Conservation (phyloP, 2,797 vertebrate genomes). For the Sebastes hopkinsi region DNA sequence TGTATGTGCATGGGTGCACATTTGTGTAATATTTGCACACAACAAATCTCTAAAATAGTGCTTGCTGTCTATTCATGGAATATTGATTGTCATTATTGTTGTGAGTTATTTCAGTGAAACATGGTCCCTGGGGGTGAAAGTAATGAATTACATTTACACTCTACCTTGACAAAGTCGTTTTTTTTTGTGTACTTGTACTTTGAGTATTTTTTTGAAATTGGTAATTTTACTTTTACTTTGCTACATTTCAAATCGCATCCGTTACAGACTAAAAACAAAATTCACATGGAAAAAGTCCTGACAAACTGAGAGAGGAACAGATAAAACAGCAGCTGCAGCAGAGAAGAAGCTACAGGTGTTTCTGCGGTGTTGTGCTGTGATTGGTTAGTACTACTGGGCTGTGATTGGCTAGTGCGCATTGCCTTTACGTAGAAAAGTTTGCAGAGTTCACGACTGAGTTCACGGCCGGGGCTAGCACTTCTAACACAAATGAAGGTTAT, state of each 20-base stretch:
- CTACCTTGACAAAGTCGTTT: neutral
- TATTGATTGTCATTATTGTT: conserved; percentile 83
- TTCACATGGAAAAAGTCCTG: neutral
- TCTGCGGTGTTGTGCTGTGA: no score
- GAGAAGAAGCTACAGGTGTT: neutral
- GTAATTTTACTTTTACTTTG: neutral
- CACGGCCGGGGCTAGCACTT: neutral
- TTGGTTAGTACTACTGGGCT: no score
- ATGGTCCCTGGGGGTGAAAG: conserved; percentile 62
- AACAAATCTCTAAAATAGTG: conserved; percentile 40
- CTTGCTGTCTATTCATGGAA: conserved; percentile 56
- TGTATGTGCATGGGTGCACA: neutral
- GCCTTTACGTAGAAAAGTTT: no score
- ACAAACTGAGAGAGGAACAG: neutral
- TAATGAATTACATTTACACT: neutral
- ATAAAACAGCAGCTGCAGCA: neutral
- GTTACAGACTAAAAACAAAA: neutral
- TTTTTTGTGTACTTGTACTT: neutral
- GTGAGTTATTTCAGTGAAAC: conserved; percentile 60
- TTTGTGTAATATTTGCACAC: conserved; percentile 25
- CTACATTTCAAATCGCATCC: neutral
- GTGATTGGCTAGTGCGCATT: no score
- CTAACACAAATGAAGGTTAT: neutral
- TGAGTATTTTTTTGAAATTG: neutral
- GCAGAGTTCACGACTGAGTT: neutral